Conservation (phyloP, 2,113 vertebrate species). For the Bolborhynchus lineola region DNA sequence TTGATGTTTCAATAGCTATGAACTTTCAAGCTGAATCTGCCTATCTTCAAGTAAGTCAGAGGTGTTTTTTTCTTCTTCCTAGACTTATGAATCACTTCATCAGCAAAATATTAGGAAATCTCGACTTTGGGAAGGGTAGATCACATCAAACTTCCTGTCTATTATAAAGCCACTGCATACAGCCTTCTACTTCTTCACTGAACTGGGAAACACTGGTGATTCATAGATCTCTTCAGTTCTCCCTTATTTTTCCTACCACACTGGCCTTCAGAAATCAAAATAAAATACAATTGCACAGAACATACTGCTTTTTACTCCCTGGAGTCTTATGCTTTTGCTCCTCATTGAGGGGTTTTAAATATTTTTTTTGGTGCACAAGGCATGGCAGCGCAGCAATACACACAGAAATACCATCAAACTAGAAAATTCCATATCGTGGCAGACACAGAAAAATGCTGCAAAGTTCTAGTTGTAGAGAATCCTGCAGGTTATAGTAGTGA, state of each 20-base stretch:
- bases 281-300: not conserved
- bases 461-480: not conserved
- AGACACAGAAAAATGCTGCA: not conserved
- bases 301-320: not conserved
- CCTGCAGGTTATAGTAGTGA: not conserved
- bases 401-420: not conserved
- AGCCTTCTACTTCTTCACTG: not conserved
- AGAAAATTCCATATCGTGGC: not conserved
- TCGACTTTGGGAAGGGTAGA: not conserved
- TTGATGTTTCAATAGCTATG: not conserved
- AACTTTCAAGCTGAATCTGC: not conserved
- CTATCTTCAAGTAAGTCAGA: not conserved
- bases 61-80: not conserved
- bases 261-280: not conserved
- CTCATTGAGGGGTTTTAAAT: not conserved
- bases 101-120: not conserved
- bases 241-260: not conserved
- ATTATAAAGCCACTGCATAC: not conserved
- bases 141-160: not conserved
- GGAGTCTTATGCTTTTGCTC: not conserved
- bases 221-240: not conserved
- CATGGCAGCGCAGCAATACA: not conserved
- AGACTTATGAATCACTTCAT: not conserved
- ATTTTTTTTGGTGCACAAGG: not conserved
- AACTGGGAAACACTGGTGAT: not conserved